Conservation (phyloP, 2,888 invertebrate species). For the Magallana nippona region DNA sequence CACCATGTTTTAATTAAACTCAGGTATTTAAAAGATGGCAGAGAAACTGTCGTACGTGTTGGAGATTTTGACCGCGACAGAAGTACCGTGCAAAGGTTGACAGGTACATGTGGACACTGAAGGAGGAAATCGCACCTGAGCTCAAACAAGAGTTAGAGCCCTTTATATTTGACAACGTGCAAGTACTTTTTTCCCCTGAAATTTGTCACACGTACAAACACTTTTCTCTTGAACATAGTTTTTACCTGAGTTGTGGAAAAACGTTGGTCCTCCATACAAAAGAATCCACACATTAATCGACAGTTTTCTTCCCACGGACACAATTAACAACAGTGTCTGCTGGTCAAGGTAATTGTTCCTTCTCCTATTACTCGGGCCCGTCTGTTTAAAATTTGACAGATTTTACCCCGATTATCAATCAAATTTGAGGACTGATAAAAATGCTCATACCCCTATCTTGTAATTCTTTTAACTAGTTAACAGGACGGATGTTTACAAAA, state of each 20-base stretch:
- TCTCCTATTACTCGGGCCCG: slow-evolving; percentile 33
- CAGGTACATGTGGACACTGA: slow-evolving; percentile 1
- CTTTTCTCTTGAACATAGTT: not conserved
- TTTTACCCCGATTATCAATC: slow-evolving; percentile 43
- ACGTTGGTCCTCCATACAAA: not conserved
- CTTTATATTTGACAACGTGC: not conserved
- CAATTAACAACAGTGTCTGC: slow-evolving; percentile 10
- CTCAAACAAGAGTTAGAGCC: slow-evolving; percentile 22
- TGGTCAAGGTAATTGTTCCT: slow-evolving; percentile 36
- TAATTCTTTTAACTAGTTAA: slow-evolving; percentile 47
- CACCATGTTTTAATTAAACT: slow-evolving; percentile 40
- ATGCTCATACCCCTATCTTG: slow-evolving; percentile 44
- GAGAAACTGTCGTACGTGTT: slow-evolving; percentile 16
- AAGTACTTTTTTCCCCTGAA: not conserved
- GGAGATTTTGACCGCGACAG: slow-evolving; percentile 13
- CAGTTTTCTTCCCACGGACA: slow-evolving; percentile 17
- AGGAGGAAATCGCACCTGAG: not conserved
- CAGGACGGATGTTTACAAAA: slow-evolving; percentile 56
- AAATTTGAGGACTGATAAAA: slow-evolving; percentile 46
- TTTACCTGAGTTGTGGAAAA: slow-evolving; percentile 5
- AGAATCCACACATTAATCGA: not conserved
- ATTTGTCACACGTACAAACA: not conserved
- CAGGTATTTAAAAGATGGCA: slow-evolving; percentile 38
- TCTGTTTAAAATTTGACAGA: slow-evolving; percentile 38
- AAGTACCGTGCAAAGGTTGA: slow-evolving; percentile 19